These are phyloP conservation scores for Dryas iulia DNA, from an alignment of 1,140 invertebrate species.

Conservation along the genomic window DNA sequence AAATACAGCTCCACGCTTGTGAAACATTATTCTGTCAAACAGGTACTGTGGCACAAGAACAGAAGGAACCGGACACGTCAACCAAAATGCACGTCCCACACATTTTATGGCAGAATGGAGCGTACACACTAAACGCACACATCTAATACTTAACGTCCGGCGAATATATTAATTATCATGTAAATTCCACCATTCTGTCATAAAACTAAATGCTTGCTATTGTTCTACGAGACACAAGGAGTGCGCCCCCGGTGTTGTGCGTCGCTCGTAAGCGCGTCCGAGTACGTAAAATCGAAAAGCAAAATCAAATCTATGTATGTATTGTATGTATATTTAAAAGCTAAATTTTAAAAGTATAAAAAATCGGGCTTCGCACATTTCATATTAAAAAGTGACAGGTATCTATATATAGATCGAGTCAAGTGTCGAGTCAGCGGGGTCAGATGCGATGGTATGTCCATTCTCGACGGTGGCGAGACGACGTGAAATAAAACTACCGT, in stretches of 20 bases:
- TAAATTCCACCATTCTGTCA: constrained; percentile 53
- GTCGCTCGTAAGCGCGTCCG: constrained; percentile 21
- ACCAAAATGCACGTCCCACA: constrained; percentile 47
- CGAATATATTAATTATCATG: constrained; percentile 27
- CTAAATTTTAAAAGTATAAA: neutral
- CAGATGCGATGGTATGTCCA: constrained; percentile 72
- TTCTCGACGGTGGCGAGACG: constrained; percentile 29
- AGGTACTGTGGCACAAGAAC: constrained; percentile 64
- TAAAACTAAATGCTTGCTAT: constrained; percentile 67
- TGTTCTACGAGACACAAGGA: constrained; percentile 21
- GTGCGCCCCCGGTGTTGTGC: constrained; percentile 11
- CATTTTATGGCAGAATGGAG: constrained; percentile 56
- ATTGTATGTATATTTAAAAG: constrained; percentile 3
- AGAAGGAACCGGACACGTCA: constrained; percentile 53
- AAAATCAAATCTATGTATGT: neutral
- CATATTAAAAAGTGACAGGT: neutral
- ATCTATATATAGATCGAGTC: neutral
- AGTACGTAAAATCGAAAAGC: constrained; percentile 32
- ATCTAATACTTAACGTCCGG: constrained; percentile 44
- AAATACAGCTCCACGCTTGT: constrained; percentile 61
- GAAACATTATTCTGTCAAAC: constrained; percentile 59
- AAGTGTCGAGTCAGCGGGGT: neutral
- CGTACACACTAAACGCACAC: constrained; percentile 29
- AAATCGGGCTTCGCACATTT: neutral
- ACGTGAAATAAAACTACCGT: constrained; percentile 70